Evolutionary conservation across 1,140 invertebrate species (phyloP), one percentile per base, ranked within the genome.

Genomic region (Eueides isabella): DNA sequence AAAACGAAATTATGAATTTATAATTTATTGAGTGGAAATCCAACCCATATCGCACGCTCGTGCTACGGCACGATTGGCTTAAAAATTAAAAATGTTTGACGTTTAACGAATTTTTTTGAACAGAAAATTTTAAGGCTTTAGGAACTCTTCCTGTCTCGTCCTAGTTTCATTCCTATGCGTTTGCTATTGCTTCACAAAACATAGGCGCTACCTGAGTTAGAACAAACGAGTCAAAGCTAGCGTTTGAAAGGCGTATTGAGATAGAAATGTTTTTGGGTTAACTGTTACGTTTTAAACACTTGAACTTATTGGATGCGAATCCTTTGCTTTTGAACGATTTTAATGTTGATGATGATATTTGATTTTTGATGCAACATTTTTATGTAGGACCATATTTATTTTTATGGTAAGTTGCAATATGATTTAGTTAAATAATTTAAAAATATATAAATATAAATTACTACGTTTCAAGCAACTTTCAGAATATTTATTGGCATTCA

Each of bases 141-240:
- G 48, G 61, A 72, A 66, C 48, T 72, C 67, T 65, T 72, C 55
- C 44, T 65, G 31, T 64, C 62, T 65, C 64, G 71, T 62, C 23
- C 71, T 72, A 72, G 63, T 61, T 72, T 31, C 65, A 67, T 67
- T 67, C 64, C 12, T 41, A 48, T 11, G 38, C 44, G 48, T 19
- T 44, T 7, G n/a, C 5, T 2, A 44, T n/a, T 44, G n/a, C 6
- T 44, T 19, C n/a, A 44, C 41, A 44, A 38, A 72, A 69, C 61
- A 69, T 33, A 61, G 44, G 38, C 67, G 30, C 67, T 61, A 69
- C 44, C 55, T 48, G 28, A 67, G 71, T 41, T 72, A 26, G 31
- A 62, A 72, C 64, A 72, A 72, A 72, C 65, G 67, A 72, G 65
- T 72, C 64, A 72, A 72, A 71, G 63, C 71, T 61, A 67, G 12